Base-by-base conservation (phyloP, 2,888 invertebrate genomes). In the Xanthorhoe spadicearia region DNA sequence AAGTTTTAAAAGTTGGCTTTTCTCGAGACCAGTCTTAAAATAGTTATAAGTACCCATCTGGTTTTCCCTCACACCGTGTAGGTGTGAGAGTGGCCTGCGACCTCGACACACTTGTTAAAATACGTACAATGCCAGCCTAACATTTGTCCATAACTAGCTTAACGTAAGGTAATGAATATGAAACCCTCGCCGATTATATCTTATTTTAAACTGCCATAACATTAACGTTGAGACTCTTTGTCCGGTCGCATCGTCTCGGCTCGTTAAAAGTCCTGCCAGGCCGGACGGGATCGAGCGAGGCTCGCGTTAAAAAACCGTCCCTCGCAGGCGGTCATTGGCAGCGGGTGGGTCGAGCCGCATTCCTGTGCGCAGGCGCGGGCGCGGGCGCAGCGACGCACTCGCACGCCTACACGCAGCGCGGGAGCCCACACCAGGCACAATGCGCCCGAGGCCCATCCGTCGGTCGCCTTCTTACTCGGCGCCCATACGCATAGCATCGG, bases 311-410 rank as follows among this genome's bases (percentile, higher is more conserved):
- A 90, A 91, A 89, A 90, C 78, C 84, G 88, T 88, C 90, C 90
- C 88, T 87, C 80, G 83, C 85, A 83, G 84, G 88, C 92, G 92
- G 92, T 92, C 92, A 90, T 91, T 92, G 92, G 91, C 92, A 88
- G 92, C 90, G 89, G 88, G 88, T 83, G 86, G 89, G 88, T 84
- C 87, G 87, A 85, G 82, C 91, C 88, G 88, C 92, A 92, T 92
- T 92, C 92, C 91, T 90, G 85, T 86, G 90, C 89, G 88, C 87
- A 82, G 75, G 89, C 88, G 32, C 32, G 32, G 13, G 38, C 38
- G 32, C 32, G 32, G 38, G 38, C 38, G 88, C 89, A 84, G 78
- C 84, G 82, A 83, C 88, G 83, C 85, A 80, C 82, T 80, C 83
- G 77, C 83, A 80, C 89, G 87, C 90, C 85, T 85, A 85, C 89